phyloP scores from a whole-genome alignment of 2,797 vertebrate genomes.

The Percopsis omiscomaycus region DNA sequence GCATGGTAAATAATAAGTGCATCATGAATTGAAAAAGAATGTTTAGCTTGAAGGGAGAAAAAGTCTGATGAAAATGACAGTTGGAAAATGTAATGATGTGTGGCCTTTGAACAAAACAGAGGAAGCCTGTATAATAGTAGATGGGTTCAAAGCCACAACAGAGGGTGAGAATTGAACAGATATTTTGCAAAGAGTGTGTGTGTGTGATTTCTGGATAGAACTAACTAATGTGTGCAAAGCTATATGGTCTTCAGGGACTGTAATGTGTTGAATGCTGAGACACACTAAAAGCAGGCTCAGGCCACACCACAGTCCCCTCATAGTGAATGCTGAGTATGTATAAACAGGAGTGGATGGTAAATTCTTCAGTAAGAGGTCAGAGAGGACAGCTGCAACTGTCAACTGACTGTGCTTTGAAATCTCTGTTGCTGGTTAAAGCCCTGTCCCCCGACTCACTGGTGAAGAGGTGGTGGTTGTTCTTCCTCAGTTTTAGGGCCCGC shows the following conservation, averaged over 20 bases:
- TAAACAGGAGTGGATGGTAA: not conserved
- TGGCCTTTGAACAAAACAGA: too few species aligned
- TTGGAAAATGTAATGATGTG: too few species aligned
- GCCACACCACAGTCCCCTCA: conserved; percentile 21
- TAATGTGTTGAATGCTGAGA: conserved; percentile 25
- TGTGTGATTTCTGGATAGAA: not conserved
- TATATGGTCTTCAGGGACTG: conserved; percentile 1
- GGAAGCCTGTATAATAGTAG: too few species aligned
- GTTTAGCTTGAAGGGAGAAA: too few species aligned
- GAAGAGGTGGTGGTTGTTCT: conserved; percentile 98
- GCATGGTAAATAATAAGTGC: too few species aligned
- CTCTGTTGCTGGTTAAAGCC: conserved; percentile 12
- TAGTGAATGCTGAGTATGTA: conserved; percentile 18
- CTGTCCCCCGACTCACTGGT: conserved; percentile 84
- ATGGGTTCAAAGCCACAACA: too few species aligned
- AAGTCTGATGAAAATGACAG: too few species aligned
- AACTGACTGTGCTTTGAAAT: conserved; percentile 19
- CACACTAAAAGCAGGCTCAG: conserved; percentile 16
- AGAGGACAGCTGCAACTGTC: conserved; percentile 28
- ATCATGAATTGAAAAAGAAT: too few species aligned
- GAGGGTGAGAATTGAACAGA: too few species aligned
- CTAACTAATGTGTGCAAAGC: conserved; percentile 1
- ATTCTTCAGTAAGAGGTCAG: not conserved
- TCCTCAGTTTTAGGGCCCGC: conserved; percentile 93
- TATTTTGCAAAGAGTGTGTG: not conserved